Conservation (phyloP, 1,140 invertebrate species). For the Mactra quadrangularis region DNA sequence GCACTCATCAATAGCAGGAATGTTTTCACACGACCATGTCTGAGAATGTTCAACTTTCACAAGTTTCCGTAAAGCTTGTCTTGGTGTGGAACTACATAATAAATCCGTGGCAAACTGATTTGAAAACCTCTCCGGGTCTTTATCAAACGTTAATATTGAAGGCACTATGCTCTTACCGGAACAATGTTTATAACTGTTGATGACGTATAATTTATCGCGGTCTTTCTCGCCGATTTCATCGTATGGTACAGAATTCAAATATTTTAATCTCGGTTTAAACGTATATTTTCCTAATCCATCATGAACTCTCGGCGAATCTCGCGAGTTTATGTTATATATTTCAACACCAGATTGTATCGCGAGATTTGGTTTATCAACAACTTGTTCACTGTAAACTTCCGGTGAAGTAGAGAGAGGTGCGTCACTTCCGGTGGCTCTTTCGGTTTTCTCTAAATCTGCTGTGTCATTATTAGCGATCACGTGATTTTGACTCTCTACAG, state of each 20-base stretch:
- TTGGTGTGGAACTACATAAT: conserved; percentile 37
- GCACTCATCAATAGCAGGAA: no score
- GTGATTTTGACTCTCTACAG: not conserved
- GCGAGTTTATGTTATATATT: conserved; percentile 1
- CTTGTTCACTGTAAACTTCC: not conserved
- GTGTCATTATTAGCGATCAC: not conserved
- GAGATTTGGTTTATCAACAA: not conserved
- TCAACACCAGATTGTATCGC: conserved; percentile 25
- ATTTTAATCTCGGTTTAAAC: conserved; percentile 51
- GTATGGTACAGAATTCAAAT: conserved; percentile 14
- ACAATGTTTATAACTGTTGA: conserved; percentile 56
- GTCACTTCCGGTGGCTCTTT: not conserved
- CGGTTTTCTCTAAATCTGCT: not conserved
- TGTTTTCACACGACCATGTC: no score
- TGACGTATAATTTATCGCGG: conserved; percentile 41
- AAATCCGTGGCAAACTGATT: conserved; percentile 29
- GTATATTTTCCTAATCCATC: conserved; percentile 41
- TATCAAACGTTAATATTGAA: conserved; percentile 40
- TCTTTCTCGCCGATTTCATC: conserved; percentile 24
- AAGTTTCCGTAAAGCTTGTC: not conserved
- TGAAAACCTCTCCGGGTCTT: conserved; percentile 34
- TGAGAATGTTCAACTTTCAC: no score
- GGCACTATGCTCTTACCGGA: conserved; percentile 43
- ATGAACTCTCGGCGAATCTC: not conserved
- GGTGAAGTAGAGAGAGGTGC: not conserved